phyloP scores from a whole-genome alignment of 2,113 vertebrate genomes.

The Tautogolabrus adspersus region DNA sequence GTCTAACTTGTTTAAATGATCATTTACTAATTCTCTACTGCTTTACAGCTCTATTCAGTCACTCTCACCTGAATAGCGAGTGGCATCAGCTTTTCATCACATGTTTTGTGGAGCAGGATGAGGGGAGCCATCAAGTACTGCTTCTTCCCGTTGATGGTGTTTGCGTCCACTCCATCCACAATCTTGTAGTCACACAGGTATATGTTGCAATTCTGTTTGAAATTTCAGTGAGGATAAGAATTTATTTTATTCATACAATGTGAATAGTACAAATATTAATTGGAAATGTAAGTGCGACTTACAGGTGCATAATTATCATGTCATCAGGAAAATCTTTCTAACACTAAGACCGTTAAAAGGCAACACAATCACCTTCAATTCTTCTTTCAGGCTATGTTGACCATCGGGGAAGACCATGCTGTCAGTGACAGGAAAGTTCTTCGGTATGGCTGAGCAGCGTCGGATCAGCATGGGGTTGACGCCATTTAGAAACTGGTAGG shows the following conservation, averaged over 20 bases:
- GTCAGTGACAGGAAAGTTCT: constrained; percentile 87
- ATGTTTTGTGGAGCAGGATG: constrained; percentile 78
- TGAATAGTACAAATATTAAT: neutral
- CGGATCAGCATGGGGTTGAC: constrained; percentile 90
- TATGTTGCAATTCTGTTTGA: constrained; percentile 83
- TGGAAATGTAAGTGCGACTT: neutral
- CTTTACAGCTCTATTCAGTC: neutral
- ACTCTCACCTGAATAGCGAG: constrained; percentile 85
- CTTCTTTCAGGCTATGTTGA: constrained; percentile 79
- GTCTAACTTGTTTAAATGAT: no score
- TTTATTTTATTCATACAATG: neutral
- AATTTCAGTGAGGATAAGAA: neutral
- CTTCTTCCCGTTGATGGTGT: constrained; percentile 73
- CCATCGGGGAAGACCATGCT: constrained; percentile 84
- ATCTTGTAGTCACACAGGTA: constrained; percentile 84
- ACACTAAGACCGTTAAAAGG: neutral
- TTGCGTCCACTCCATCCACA: constrained; percentile 74
- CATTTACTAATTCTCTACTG: no score
- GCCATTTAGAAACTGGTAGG: constrained; percentile 92
- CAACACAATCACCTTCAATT: constrained; percentile 84
- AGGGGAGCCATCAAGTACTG: constrained; percentile 83
- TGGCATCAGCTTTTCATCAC: constrained; percentile 76
- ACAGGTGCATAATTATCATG: neutral
- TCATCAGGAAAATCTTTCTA: neutral
- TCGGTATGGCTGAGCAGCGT: constrained; percentile 82